Evolutionary conservation across 2,888 invertebrate species (phyloP).

Genomic region (Troglohyphantes excavatus): DNA sequence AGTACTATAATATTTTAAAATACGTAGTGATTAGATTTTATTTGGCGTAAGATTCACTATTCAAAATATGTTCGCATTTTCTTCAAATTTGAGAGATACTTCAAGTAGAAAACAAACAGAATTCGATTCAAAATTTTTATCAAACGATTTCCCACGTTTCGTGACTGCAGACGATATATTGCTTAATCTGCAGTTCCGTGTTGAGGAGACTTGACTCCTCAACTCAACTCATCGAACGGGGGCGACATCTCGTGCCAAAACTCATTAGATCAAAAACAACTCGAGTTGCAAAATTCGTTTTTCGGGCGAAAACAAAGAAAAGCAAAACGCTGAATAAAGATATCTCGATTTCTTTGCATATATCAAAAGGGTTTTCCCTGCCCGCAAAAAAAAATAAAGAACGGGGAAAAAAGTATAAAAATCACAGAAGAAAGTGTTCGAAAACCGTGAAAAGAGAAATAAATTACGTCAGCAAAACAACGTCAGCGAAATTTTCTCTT

Average conservation of each 20-base stretch:
- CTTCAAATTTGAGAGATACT: too few relatives aligned
- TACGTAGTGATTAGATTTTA: too few relatives aligned
- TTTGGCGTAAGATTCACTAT: too few relatives aligned
- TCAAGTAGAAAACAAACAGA: neutral
- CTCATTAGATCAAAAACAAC: constrained; percentile 71
- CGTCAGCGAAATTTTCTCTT: constrained; percentile 63
- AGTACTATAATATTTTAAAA: too few relatives aligned
- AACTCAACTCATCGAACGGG: neutral
- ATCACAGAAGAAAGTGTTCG: constrained; percentile 22
- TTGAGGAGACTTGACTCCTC: constrained; percentile 31
- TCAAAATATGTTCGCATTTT: too few relatives aligned
- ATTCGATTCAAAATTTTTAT: neutral
- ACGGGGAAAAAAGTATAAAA: neutral
- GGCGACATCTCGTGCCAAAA: constrained; percentile 58
- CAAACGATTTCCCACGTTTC: neutral
- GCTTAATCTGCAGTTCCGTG: neutral
- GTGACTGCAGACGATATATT: constrained; percentile 6
- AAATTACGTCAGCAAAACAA: constrained; percentile 69
- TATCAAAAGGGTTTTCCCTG: constrained; percentile 6
- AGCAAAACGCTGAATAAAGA: neutral
- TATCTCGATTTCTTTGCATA: constrained; percentile 40
- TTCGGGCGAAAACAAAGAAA: constrained; percentile 5
- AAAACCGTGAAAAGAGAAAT: constrained; percentile 66
- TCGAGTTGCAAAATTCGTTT: constrained; percentile 69
- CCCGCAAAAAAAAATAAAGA: neutral